phyloP scores from a whole-genome alignment of 1,140 invertebrate species.

The Papilio aristodemus region DNA sequence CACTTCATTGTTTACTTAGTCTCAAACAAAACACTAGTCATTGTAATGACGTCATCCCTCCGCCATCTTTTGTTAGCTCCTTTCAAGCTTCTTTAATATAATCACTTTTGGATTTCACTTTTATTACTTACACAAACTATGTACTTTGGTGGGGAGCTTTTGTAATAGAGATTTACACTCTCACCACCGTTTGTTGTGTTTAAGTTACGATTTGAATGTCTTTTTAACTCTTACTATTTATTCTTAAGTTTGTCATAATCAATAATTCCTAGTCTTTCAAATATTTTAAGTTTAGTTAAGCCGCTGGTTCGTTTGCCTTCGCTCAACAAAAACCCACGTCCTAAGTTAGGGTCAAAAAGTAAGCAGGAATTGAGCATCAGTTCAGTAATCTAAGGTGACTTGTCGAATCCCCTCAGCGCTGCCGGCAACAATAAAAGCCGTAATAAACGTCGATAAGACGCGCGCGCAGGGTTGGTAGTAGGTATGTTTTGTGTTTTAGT shows the following conservation, averaged over 20 bases:
- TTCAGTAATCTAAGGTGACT: slow-evolving; percentile 22
- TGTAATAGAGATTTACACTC: no score
- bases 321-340: neutral
- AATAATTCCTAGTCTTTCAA: no score
- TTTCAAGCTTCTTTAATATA: slow-evolving; percentile 3
- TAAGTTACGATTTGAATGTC: no score
- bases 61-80: slow-evolving; percentile 7
- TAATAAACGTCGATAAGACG: slow-evolving; percentile 19
- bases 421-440: slow-evolving; percentile 1
- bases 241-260: no score
- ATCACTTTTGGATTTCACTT: slow-evolving; percentile 6
- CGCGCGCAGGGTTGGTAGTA: neutral
- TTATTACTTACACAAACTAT: neutral
- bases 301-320: neutral
- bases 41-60: slow-evolving; percentile 2
- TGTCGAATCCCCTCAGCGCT: neutral
- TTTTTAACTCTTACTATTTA: no score
- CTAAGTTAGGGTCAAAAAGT: neutral
- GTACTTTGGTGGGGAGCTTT: neutral
- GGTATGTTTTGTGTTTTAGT: no score
- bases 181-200: no score
- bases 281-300: no score
- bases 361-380: neutral
- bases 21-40: slow-evolving; percentile 6
- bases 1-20: slow-evolving; percentile 25